Conservation (phyloP, 2,797 vertebrate genomes). For the Enteromius viviparus region DNA sequence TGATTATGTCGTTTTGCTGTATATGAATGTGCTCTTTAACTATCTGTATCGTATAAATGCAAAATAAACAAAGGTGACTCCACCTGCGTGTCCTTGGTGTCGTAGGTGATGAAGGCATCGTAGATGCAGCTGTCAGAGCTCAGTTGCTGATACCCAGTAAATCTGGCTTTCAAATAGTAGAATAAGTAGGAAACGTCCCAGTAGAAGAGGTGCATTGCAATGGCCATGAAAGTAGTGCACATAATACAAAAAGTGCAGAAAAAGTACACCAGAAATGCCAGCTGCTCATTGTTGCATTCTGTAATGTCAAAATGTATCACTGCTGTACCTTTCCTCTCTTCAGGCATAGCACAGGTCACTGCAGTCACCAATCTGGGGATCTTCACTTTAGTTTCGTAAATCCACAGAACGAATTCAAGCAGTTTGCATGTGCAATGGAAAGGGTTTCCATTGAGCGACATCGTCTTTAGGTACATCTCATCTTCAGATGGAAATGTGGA, state of each 20-base stretch:
- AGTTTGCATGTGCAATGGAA: slow-evolving; percentile 81
- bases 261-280: slow-evolving; percentile 66
- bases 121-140: slow-evolving; percentile 67
- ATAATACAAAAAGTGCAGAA: slow-evolving; percentile 70
- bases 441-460: slow-evolving; percentile 75
- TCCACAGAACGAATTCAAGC: slow-evolving; percentile 77
- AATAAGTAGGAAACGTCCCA: slow-evolving; percentile 79
- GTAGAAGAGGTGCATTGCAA: slow-evolving; percentile 79
- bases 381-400: slow-evolving; percentile 68
- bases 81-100: slow-evolving; percentile 77
- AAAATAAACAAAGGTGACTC: neutral
- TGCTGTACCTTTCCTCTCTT: slow-evolving; percentile 54
- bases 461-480: slow-evolving; percentile 61
- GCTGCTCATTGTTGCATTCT: slow-evolving; percentile 71
- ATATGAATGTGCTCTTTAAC: neutral
- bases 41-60: neutral
- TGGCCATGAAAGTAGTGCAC: slow-evolving; percentile 65
- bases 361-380: slow-evolving; percentile 73
- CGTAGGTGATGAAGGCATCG: slow-evolving; percentile 79
- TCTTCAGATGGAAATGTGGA: slow-evolving; percentile 65
- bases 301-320: slow-evolving; percentile 71
- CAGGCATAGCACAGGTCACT: slow-evolving; percentile 70
- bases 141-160: slow-evolving; percentile 71
- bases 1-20: neutral
- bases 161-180: slow-evolving; percentile 71